Conservation (phyloP, 2,113 vertebrate species). For the Gallinago media region DNA sequence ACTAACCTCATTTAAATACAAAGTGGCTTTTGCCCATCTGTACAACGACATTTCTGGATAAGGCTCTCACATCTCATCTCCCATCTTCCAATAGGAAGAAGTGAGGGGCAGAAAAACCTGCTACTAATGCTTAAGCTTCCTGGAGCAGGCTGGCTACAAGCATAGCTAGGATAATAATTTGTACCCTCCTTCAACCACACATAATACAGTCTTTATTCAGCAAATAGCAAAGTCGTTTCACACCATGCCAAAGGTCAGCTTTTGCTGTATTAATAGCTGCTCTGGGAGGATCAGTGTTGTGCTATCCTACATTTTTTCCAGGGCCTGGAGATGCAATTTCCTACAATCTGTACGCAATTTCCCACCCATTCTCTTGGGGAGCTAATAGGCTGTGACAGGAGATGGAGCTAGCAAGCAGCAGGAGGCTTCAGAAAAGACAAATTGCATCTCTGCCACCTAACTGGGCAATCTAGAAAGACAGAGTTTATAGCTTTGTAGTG, state of each 20-base stretch:
- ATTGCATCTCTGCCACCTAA: slow-evolving; percentile 85
- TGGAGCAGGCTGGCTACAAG: slow-evolving; percentile 48
- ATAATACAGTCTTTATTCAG: slow-evolving; percentile 82
- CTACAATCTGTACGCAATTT: slow-evolving; percentile 88
- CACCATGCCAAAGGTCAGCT: slow-evolving; percentile 80
- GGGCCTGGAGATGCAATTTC: slow-evolving; percentile 86
- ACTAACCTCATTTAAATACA: neutral
- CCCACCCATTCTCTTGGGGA: slow-evolving; percentile 86
- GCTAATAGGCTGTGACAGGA: slow-evolving; percentile 88
- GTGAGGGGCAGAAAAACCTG: neutral
- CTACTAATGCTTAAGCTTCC: slow-evolving; percentile 60
- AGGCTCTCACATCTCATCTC: neutral
- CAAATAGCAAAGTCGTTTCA: slow-evolving; percentile 81
- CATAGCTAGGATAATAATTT: slow-evolving; percentile 69
- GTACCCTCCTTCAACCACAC: slow-evolving; percentile 72
- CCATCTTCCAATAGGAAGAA: neutral
- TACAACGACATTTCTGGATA: neutral
- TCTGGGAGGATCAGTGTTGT: slow-evolving; percentile 83
- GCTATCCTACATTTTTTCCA: slow-evolving; percentile 83
- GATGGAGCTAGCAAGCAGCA: slow-evolving; percentile 84
- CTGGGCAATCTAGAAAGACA: slow-evolving; percentile 82
- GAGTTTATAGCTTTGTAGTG: slow-evolving; percentile 83
- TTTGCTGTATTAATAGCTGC: slow-evolving; percentile 84
- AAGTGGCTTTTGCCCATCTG: neutral
- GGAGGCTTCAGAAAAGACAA: slow-evolving; percentile 83